Evolutionary conservation across 1,140 invertebrate species (phyloP).

Genomic region (Drosophila tropicalis): DNA sequence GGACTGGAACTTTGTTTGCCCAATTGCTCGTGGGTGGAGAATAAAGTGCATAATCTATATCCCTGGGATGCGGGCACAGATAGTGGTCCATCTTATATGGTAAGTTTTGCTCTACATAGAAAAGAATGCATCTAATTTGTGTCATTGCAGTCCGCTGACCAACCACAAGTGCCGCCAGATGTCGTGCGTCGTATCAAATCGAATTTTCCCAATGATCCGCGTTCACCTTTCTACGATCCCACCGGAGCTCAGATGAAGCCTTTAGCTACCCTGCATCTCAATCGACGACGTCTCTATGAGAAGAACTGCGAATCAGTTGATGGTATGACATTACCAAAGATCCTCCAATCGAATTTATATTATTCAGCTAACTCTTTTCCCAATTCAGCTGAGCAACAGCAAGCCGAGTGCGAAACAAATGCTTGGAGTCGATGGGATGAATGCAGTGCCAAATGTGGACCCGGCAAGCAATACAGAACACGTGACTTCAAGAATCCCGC

Average conservation of each 20-base stretch:
- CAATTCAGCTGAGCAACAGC: conserved; percentile 68
- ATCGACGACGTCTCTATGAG: conserved; percentile 92
- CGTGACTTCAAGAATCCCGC: conserved; percentile 85
- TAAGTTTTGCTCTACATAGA: conserved; percentile 82
- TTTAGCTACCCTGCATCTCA: conserved; percentile 92
- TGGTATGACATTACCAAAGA: conserved; percentile 31
- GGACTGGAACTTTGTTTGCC: conserved; percentile 94
- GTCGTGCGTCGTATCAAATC: conserved; percentile 94
- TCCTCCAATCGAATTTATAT: background rate
- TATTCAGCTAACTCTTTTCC: background rate
- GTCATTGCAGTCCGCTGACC: conserved; percentile 89
- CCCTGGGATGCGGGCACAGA: conserved; percentile 99
- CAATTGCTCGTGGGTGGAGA: conserved; percentile 96
- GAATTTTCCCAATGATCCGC: conserved; percentile 91
- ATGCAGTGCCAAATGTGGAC: conserved; percentile 91
- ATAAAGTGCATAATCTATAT: conserved; percentile 94
- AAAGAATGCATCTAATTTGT: background rate
- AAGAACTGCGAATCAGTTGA: conserved; percentile 88
- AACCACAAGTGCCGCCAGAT: conserved; percentile 91
- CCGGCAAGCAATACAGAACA: conserved; percentile 87
- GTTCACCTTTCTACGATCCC: conserved; percentile 96
- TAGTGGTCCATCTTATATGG: conserved; percentile 95
- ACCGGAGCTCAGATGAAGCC: conserved; percentile 93
- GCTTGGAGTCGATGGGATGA: conserved; percentile 91
- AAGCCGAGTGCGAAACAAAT: conserved; percentile 86